Conservation (phyloP, 2,888 invertebrate species). For the Xestia sexstrigata region DNA sequence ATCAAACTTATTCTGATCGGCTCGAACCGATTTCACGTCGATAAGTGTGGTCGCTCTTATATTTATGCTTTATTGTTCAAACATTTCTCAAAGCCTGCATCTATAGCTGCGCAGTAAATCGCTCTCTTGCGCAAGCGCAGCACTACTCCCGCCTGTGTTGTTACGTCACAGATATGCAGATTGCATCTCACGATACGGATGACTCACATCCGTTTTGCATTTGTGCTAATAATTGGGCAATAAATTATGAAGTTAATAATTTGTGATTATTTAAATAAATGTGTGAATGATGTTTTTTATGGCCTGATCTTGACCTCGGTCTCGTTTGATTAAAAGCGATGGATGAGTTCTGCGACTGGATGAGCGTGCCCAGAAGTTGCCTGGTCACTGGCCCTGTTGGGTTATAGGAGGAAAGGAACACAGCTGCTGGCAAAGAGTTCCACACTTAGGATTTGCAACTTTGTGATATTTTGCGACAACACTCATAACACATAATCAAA, state of each 20-base stretch:
- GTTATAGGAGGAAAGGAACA: not conserved
- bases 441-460: not conserved
- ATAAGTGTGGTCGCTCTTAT: not conserved
- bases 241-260: not conserved
- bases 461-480: not conserved
- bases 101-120: conserved; percentile 36
- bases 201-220: conserved; percentile 38
- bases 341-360: not conserved
- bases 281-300: not conserved
- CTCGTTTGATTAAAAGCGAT: not conserved
- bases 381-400: not conserved
- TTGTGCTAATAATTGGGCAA: conserved; percentile 33
- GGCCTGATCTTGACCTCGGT: not conserved
- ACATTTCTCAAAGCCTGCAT: conserved; percentile 27
- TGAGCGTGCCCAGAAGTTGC: not conserved
- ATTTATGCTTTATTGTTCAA: not conserved
- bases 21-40: not conserved
- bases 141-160: conserved; percentile 28
- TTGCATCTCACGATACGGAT: conserved; percentile 47
- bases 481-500: not conserved
- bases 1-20: not conserved
- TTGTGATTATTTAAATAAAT: conserved; percentile 13
- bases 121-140: conserved; percentile 50
- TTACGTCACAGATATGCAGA: conserved; percentile 57
- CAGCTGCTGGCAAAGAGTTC: not conserved